Evolutionary conservation across 1,140 invertebrate genomes (phyloP), one percentile per base, ranked within the genome.

Genomic region (Temnothorax longispinosus): DNA sequence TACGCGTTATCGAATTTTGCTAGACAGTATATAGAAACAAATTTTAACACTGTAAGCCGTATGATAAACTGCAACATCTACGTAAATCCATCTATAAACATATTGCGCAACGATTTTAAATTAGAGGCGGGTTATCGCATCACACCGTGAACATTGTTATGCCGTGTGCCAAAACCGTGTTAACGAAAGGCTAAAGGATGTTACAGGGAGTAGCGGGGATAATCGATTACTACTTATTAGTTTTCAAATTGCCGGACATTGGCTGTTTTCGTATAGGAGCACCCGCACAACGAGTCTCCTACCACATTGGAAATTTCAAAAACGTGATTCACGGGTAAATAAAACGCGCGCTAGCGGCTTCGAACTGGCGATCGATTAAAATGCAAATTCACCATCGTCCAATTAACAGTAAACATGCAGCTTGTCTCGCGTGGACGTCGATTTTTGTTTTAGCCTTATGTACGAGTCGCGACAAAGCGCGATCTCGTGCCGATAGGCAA

Each of bases 361-460:
- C 52, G 54, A 54, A 44, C 62, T 44, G 65, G 41, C 69, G 80
- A 32, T 32, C 80, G 80, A 84, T 84, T 84, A 75, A 84, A 84
- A 84, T 84, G 80, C 80, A 84, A 84, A 84, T 84, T 84, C 80
- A 84, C 69, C 80, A 72, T 71, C 80, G 41, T 58, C 80, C 80
- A 84, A 84, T 84, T 84, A 84, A 84, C 80, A 75, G 80, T 84
- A 84, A 84, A 84, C 80, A 84, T 75, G 80, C 69, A 44, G 69
- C 80, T 62, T 84, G 80, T 84, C 80, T 41, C 62, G 80, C 78
- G 65, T 15, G 54, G 32, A 84, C 69, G 69, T 84, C 54, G 80
- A 84, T 84, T 75, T 81, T 74, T 74, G 69, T 47, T 27, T 27
- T 74, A 56, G 80, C n/a, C 41, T 21, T 47, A 7, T 18, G 27